Percentiles rank a stretch among this genome's conserved stretches.
phyloP scores from a whole-genome alignment of 2,113 vertebrate genomes.

The Lamprotornis superbus region DNA sequence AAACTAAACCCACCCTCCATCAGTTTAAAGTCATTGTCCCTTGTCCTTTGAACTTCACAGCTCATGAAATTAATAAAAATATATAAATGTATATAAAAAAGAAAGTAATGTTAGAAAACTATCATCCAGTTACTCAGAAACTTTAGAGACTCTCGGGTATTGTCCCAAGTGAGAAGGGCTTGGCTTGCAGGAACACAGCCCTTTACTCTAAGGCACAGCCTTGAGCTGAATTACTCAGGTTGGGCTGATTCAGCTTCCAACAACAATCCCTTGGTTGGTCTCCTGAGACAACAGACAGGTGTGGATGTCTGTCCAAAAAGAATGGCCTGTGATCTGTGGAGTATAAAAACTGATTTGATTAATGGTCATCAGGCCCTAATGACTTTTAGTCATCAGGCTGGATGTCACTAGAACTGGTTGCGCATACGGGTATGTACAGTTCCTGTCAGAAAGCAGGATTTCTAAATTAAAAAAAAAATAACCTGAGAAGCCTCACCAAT shows the following conservation, averaged over 20 bases:
- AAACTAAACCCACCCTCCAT: not conserved
- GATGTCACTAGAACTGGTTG: not conserved
- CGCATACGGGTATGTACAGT: fast-evolving
- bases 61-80: not conserved
- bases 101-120: not conserved
- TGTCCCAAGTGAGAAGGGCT: not conserved
- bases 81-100: not conserved
- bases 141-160: not conserved
- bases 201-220: not conserved
- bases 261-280: not conserved
- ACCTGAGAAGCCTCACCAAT: not conserved
- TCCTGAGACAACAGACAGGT: not conserved
- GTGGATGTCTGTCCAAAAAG: not conserved
- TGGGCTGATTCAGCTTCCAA: not conserved
- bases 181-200: not conserved
- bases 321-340: not conserved
- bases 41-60: not conserved
- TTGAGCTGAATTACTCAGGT: not conserved
- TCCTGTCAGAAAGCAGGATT: not conserved
- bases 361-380: not conserved
- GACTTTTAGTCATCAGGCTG: not conserved
- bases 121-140: not conserved
- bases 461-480: not conserved
- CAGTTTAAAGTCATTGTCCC: not conserved
- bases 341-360: not conserved